A percentile compares a stretch with the other conserved stretches of the same genome.
Evolutionary conservation across 1,140 invertebrate species (phyloP).

Genomic region (Papilio xuthus): DNA sequence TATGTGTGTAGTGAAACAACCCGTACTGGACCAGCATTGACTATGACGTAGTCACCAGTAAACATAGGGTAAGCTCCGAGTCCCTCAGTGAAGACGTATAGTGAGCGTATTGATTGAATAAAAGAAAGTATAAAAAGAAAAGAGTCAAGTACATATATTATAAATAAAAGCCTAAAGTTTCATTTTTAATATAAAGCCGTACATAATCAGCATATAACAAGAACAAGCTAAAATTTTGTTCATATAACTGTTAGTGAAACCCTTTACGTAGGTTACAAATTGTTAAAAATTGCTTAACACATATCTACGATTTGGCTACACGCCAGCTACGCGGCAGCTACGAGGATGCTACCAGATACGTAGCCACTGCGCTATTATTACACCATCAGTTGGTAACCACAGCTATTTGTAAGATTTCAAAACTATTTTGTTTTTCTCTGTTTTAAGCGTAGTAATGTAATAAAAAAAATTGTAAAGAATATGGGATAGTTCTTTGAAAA

Average conservation of each 20-base stretch:
- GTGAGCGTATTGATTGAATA: too few relatives aligned
- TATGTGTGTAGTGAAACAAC: too few relatives aligned
- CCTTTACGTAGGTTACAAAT: constrained; percentile 1
- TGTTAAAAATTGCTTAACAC: constrained; percentile 25
- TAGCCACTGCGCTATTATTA: constrained; percentile 20
- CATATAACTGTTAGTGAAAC: not conserved
- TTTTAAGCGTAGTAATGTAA: not conserved
- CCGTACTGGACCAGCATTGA: too few relatives aligned
- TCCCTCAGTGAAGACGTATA: too few relatives aligned
- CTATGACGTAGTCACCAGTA: too few relatives aligned
- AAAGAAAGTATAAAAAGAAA: too few relatives aligned
- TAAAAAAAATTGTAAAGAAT: too few relatives aligned
- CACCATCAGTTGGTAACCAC: not conserved
- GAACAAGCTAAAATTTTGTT: constrained; percentile 7
- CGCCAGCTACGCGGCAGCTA: constrained; percentile 13
- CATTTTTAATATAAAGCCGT: not conserved
- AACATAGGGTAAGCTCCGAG: too few relatives aligned
- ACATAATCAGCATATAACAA: not conserved
- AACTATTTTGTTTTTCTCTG: not conserved
- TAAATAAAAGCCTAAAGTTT: too few relatives aligned
- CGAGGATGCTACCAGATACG: constrained; percentile 5
- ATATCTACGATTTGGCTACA: constrained; percentile 12
- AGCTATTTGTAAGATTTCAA: constrained; percentile 15
- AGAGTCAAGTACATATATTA: too few relatives aligned
- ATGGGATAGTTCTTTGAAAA: too few relatives aligned